Evolutionary conservation across 2,888 invertebrate genomes (phyloP).

Genomic region (Mythimna vitellina): DNA sequence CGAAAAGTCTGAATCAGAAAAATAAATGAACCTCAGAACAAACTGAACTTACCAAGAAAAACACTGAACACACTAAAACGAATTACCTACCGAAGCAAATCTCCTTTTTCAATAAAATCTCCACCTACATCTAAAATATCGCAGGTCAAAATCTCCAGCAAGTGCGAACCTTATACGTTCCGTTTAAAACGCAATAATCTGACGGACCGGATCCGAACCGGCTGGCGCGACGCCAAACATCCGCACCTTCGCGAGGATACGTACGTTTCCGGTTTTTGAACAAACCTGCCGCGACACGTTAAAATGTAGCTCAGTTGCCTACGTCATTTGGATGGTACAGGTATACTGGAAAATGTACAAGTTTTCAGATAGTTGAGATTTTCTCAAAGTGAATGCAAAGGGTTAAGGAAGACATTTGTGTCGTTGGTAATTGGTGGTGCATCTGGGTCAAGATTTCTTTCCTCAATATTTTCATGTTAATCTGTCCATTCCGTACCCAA

Average conservation of each 20-base stretch:
- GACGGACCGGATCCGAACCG: slow-evolving; percentile 73
- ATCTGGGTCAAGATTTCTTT: slow-evolving; percentile 5
- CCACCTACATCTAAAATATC: slow-evolving; percentile 26
- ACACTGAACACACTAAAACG: not conserved
- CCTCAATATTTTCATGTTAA: too few species aligned
- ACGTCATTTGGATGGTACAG: slow-evolving; percentile 41
- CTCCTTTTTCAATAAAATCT: slow-evolving; percentile 29
- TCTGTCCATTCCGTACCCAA: too few species aligned
- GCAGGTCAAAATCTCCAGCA: slow-evolving; percentile 43
- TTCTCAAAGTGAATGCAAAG: slow-evolving; percentile 9
- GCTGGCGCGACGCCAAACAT: slow-evolving; percentile 75
- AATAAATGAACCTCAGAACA: not conserved
- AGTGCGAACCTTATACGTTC: slow-evolving; percentile 65
- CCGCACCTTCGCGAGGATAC: slow-evolving; percentile 70
- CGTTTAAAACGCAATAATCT: slow-evolving; percentile 80
- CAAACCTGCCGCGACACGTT: slow-evolving; percentile 58
- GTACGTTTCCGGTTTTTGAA: slow-evolving; percentile 62
- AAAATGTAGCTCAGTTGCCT: slow-evolving; percentile 50
- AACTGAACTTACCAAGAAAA: not conserved
- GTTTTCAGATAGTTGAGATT: slow-evolving; percentile 12
- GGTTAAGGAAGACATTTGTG: not conserved
- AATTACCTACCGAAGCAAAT: not conserved
- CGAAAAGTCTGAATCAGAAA: too few species aligned
- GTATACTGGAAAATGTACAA: slow-evolving; percentile 49
- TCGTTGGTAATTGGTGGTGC: slow-evolving; percentile 3